phyloP scores from a whole-genome alignment of 2,113 vertebrate species.

The Hipposideros armiger region DNA sequence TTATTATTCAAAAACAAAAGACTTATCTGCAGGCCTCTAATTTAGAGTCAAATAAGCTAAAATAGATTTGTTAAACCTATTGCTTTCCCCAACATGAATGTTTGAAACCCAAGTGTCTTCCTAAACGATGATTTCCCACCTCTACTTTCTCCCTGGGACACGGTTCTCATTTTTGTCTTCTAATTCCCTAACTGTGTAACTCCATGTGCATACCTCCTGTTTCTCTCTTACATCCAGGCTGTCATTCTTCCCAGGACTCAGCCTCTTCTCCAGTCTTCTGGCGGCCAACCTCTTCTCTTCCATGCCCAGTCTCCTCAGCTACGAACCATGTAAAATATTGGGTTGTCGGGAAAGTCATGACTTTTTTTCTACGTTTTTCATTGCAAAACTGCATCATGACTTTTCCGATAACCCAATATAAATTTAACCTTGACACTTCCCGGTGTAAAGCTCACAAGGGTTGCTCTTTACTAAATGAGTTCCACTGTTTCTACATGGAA shows the following conservation, averaged over 20 bases:
- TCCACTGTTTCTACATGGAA: no score
- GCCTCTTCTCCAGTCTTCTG: neutral
- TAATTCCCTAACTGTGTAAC: neutral
- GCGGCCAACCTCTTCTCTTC: neutral
- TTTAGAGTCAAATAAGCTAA: neutral
- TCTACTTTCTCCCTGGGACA: fast-evolving
- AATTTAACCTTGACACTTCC: neutral
- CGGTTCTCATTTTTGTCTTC: neutral
- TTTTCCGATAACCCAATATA: neutral
- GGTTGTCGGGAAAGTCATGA: no score
- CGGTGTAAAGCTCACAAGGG: neutral
- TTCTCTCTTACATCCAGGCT: neutral
- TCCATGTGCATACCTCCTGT: neutral
- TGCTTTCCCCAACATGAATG: neutral
- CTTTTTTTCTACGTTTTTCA: no score
- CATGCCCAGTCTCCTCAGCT: fast-evolving
- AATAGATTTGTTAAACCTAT: neutral
- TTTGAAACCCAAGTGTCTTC: neutral
- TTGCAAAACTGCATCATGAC: no score
- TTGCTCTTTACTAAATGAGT: neutral
- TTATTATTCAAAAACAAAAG: neutral
- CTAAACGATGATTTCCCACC: neutral
- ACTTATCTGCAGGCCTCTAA: neutral
- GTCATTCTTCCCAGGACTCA: neutral
- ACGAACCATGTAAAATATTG: neutral